Base-by-base conservation (phyloP, 2,888 invertebrate genomes). In the Acholoe squamosa region DNA sequence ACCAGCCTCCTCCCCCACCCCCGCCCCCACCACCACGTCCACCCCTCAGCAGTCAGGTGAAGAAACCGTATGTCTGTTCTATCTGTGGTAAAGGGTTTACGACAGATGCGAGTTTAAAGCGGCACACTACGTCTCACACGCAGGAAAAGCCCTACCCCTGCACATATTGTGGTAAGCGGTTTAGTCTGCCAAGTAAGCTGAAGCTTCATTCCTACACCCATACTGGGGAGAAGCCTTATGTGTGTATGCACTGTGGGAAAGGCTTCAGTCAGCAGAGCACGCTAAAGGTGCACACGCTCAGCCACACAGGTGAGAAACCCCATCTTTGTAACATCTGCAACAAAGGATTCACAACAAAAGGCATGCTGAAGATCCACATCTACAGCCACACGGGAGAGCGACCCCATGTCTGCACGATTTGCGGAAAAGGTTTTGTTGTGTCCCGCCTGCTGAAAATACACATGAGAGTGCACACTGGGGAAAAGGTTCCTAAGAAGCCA, bases 301-400 rank as follows among this genome's bases (percentile, higher is more conserved):
- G n/a, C 16, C 25, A 76, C 31, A 31, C 76, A 16, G 76, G 76
- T 0, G 76, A 76, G 25, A 76, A 76, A 31, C 76, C 25, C 7
- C 76, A 52, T 31, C 19, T 25, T 54, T 88, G 88, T 88, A 16
- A 19, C n/a, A 12, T 19, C 56, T 88, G 88, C 28, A 54, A 31
- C 22, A 88, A 56, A 31, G 54, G 22, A 25, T 88, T 88, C 54
- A 25, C 25, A 14, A n/a, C 14, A 1, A 25, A 14, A n/a, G 56
- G 54, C 3, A 25, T 16, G 16, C 61, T 52, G 25, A 88, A 56
- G 31, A 88, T 25, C 19, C 88, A 88, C 61, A 52, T n/a, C n/a
- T 31, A n/a, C n/a, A 88, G 54, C 56, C 84, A 84, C 51, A 84
- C 84, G 33, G 84, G 84, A 22, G 84, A 84, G 25, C 0, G 52